Evolutionary conservation across 2,113 vertebrate species (phyloP), one percentile per base, ranked within the genome.

Genomic region (Oncorhynchus keta): DNA sequence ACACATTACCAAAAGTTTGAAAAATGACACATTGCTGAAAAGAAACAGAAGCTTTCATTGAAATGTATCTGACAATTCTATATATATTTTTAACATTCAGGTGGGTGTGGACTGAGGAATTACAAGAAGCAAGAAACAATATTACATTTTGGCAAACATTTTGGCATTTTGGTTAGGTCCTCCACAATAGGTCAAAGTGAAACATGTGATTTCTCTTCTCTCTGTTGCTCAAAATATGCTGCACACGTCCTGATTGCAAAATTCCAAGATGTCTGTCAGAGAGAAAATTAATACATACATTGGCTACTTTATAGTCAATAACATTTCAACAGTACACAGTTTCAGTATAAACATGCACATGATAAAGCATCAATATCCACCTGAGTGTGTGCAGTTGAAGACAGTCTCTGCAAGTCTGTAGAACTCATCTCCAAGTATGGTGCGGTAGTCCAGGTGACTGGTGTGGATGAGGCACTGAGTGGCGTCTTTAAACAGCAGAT

Each of bases 401-500:
- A 93, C 92, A 0, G 87, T 88, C 81, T 96, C 94, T 70, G 91
- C 90, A 2, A 94, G 90, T 14, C 85, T 83, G 79, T 93, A 69
- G 68, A 96, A 97, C 24, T 93, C 81, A 2, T 84, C 88, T 80
- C 96, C 96, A 4, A 97, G 91, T 79, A 97, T 93, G 35, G 93
- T 84, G 35, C 89, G 91, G 76, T 93, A 93, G 82, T 89, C 91
- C 90, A 92, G 80, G 79, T 96, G 94, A 81, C 90, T 94, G 1
- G 93, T 93, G 82, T 90, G 94, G 62, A 94, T 88, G 1, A 97
- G 93, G 76, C 91, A 93, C 67, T 76, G 88, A 12, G 96, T 95
- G 28, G 89, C 66, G 35, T 97, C 96, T 91, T 96, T 97, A 83
- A 97, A 97, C 68, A 97, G 93, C 77, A 97, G 86, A 83, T 97